Evolutionary conservation across 1,140 invertebrate species (phyloP).

Genomic region (Anthonomus grandis): DNA sequence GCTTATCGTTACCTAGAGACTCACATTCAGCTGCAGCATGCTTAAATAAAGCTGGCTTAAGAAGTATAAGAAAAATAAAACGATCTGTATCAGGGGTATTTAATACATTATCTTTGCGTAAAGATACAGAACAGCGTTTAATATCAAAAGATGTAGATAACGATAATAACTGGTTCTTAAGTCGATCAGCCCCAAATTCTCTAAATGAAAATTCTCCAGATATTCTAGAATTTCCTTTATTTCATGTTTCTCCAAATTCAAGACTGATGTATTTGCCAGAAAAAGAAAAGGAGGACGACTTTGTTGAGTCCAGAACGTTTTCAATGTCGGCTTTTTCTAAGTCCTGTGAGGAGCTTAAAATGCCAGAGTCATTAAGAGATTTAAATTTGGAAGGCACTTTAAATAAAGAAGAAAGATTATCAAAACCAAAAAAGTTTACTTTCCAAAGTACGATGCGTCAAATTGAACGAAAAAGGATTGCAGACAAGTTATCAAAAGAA

Average conservation of each 20-base stretch:
- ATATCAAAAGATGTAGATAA: conserved; percentile 50
- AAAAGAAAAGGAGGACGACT: conserved; percentile 4
- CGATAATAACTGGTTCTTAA: conserved; percentile 70
- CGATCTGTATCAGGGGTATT: conserved; percentile 67
- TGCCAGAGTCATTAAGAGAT: conserved; percentile 36
- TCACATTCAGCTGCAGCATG: conserved; percentile 50
- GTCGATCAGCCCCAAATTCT: conserved; percentile 74
- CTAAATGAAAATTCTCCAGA: conserved; percentile 55
- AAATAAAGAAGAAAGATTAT: conserved; percentile 22
- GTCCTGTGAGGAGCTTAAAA: conserved; percentile 49
- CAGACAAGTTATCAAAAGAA: conserved; percentile 70
- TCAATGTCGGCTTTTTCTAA: conserved; percentile 40
- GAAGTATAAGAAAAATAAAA: conserved; percentile 64
- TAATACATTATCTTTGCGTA: conserved; percentile 42
- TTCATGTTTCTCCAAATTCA: conserved; percentile 46
- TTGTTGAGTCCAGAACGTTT: conserved; percentile 1
- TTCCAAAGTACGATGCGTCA: conserved; percentile 79
- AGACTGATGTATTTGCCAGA: conserved; percentile 79
- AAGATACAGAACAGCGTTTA: conserved; percentile 33
- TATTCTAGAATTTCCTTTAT: conserved; percentile 24
- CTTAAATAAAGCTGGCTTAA: conserved; percentile 51
- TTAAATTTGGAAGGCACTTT: conserved; percentile 21
- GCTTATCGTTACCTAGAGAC: conserved; percentile 66
- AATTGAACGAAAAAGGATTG: conserved; percentile 67
- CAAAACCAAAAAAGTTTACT: conserved; percentile 65